These are phyloP conservation scores for Pangasius larnaudii DNA, from an alignment of 2,797 vertebrate species.

Conservation along the genomic window DNA sequence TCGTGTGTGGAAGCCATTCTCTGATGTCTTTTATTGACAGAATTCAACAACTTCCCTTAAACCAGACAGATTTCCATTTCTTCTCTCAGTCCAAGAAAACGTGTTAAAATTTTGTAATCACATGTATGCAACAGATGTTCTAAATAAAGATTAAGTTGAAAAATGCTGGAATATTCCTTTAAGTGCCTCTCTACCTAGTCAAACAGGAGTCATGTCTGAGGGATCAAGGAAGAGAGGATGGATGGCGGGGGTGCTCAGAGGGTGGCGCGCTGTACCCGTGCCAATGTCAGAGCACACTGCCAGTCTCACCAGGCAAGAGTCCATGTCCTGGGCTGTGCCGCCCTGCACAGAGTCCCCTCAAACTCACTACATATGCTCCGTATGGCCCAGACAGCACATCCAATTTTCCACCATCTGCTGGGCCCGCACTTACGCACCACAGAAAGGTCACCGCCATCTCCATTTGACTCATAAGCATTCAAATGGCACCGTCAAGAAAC, in stretches of 20 bases:
- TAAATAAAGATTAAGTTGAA: not conserved
- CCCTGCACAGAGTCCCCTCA: conserved; percentile 67
- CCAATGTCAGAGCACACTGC: conserved; percentile 69
- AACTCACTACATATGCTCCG: conserved; percentile 78
- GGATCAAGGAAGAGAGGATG: conserved; percentile 39
- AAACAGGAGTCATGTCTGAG: conserved; percentile 39
- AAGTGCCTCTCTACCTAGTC: conserved; percentile 18
- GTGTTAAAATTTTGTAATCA: not conserved
- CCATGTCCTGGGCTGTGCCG: conserved; percentile 67
- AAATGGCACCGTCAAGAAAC: conserved; percentile 50
- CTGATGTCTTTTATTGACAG: not conserved
- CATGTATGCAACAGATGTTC: conserved; percentile 2
- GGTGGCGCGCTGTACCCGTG: conserved; percentile 55
- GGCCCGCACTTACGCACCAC: conserved; percentile 68
- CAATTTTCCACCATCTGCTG: conserved; percentile 81
- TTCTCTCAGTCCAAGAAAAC: not conserved
- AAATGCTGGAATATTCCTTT: conserved; percentile 12
- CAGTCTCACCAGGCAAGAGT: conserved; percentile 69
- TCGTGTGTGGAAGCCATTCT: not conserved
- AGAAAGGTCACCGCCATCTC: conserved; percentile 64
- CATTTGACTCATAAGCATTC: conserved; percentile 59
- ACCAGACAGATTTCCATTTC: not conserved
- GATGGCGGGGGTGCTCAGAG: conserved; percentile 40
- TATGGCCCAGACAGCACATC: conserved; percentile 73
- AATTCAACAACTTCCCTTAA: not conserved